Base-by-base conservation (phyloP, 2,113 vertebrate species). In the Poicephalus meyeri region DNA sequence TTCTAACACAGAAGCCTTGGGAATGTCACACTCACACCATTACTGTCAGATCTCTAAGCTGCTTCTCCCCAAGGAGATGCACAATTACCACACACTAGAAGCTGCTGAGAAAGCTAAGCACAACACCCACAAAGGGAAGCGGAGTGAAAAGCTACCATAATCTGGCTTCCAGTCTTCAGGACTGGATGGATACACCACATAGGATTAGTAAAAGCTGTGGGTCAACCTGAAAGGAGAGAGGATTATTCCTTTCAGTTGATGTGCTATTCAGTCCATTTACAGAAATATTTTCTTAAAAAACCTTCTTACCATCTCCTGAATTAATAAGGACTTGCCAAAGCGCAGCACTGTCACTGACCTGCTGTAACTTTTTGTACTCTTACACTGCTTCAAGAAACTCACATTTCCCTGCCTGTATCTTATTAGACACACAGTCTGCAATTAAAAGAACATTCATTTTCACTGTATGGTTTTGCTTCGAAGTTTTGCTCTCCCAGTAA, bases 1-100 rank as follows among this genome's bases (percentile, higher is more conserved):
- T 9, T 8, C 20, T 64, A 72, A 16, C 0, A 0, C 26, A 81
- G 55, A 47, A 66, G 29, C n/a, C 73, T 29, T 0, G 0, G 26
- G 26, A 74, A 39, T 2, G 0, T 12, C 85, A 8, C 2, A 2
- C 9, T 7, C 20, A 1, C 13, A n/a, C 12, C 10, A 7, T 14
- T 16, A 1, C 26, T 9, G 1, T 10, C 42, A 46, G 61, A 58
- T 31, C 55, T 56, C 65, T 88, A 73, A n/a, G 60, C 49, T 84
- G 65, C 55, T 70, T 33, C 46, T 89, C 37, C 28, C 53, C 68
- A 23, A 0, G 0, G 35, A 76, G 39, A 35, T 28, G 9, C 2
- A 1, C 16, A 6, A 17, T 10, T 16, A 60, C 7, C 7, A 5
- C 46, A 10, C 20, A 10, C 2, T 65, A 19, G 46, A 9, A 2